Evolutionary conservation across 2,797 vertebrate species (phyloP), one percentile per base, ranked within the genome.

Genomic region (Yasuhikotakia modesta): DNA sequence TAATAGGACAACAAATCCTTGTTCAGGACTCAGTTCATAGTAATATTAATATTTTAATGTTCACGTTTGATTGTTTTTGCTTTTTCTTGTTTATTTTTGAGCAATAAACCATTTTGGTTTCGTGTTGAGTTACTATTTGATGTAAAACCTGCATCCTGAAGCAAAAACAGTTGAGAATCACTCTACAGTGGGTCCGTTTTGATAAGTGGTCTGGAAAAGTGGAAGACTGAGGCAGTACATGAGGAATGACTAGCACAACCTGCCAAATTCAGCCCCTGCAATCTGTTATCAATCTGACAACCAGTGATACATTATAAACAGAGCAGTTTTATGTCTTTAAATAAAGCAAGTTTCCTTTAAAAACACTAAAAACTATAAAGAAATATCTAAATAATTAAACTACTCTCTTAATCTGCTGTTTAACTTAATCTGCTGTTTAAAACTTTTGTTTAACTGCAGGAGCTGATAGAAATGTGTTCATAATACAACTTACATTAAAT

Each of bases 271-370:
- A 60, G 43, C 46, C 12, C 43, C 65, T 60, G 43, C 27, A 76
- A 69, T 60, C 43, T 76, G 65, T 69, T 76, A 68, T 60, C 53
- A 32, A 50, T 35, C 74, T 60, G n/a, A 60, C 43, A 58, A 27
- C 52, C 24, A 68, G 27, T 39, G 22, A 46, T 76, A 45, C 39
- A 67, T 58, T 60, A 46, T 8, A 46, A 69, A 16, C 24, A 48
- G 65, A 68, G n/a, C n/a, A 69, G 53, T 60, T 69, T 60, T 50
- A 69, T 50, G 53, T 69, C 27, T 60, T 69, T 60, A 35, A 30
- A 50, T 76, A 60, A 58, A 76, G 13, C 68, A 58, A 57, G 30
- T 76, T 68, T 68, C 27, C 53, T 76, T 52, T 60, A 43, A 55
- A 74, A 75, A 67, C 50, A 10, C 50, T 50, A 4, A 27, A 27